Evolutionary conservation across 1,140 invertebrate genomes (phyloP).

Genomic region (Sarcophaga peregrina): DNA sequence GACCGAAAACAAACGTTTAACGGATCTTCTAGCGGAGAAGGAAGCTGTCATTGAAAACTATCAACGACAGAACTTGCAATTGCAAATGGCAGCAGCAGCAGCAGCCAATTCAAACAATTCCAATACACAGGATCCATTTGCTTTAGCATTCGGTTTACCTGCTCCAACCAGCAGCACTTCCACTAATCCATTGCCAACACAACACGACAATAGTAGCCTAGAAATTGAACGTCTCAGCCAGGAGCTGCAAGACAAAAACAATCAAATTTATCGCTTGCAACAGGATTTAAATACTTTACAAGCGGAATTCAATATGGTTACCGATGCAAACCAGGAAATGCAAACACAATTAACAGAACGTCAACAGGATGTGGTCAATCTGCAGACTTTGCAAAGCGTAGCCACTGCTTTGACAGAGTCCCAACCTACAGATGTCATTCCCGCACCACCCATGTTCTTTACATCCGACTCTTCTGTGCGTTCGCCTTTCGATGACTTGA

Average conservation of each 20-base stretch:
- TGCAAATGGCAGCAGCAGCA: slow-evolving; percentile 49
- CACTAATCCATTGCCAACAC: neutral
- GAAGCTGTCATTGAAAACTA: slow-evolving; percentile 58
- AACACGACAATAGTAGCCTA: neutral
- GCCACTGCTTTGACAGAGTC: neutral
- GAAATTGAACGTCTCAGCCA: slow-evolving; percentile 39
- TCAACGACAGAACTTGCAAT: slow-evolving; percentile 53
- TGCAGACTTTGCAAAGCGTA: slow-evolving; percentile 30
- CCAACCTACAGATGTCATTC: slow-evolving; percentile 39
- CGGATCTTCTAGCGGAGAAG: slow-evolving; percentile 58
- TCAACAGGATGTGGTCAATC: slow-evolving; percentile 41
- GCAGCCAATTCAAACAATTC: neutral
- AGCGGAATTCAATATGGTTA: slow-evolving; percentile 42
- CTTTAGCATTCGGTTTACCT: slow-evolving; percentile 42
- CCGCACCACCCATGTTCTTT: slow-evolving; percentile 58
- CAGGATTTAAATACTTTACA: slow-evolving; percentile 44
- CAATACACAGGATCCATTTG: slow-evolving; percentile 42
- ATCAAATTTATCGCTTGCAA: slow-evolving; percentile 31
- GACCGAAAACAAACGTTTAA: slow-evolving; percentile 63
- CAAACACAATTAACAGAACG: slow-evolving; percentile 44
- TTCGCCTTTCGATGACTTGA: slow-evolving; percentile 60
- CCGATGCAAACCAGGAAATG: slow-evolving; percentile 43
- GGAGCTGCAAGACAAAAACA: slow-evolving; percentile 44
- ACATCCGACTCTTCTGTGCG: slow-evolving; percentile 49
- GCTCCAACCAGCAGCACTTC: neutral